phyloP scores from a whole-genome alignment of 2,797 vertebrate species.

The Acanthis flammea region DNA sequence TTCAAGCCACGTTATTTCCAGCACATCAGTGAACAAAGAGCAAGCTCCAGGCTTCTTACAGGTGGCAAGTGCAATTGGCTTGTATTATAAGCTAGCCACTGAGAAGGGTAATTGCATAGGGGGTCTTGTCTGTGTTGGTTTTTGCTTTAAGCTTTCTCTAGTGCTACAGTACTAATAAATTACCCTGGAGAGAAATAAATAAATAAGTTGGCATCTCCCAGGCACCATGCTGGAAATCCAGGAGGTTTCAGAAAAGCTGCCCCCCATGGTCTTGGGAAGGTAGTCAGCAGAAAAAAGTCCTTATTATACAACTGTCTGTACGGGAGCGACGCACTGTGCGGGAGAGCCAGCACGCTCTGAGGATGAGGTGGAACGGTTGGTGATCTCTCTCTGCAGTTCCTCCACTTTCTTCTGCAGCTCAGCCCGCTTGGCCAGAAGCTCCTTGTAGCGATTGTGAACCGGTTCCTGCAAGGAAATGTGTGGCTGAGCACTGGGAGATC shows the following conservation, averaged over 20 bases:
- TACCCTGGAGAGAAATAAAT: conserved; percentile 50
- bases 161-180: conserved; percentile 73
- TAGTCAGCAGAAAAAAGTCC: background rate
- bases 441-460: conserved; percentile 91
- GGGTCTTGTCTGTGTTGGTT: background rate
- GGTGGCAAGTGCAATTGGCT: conserved; percentile 29
- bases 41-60: background rate
- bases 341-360: conserved; percentile 88
- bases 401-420: conserved; percentile 95
- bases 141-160: conserved; percentile 45
- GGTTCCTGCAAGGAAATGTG: conserved; percentile 80
- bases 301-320: conserved; percentile 89
- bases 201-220: conserved; percentile 67
- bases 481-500: background rate
- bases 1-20: background rate
- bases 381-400: conserved; percentile 91
- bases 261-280: background rate
- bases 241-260: conserved; percentile 23
- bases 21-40: background rate
- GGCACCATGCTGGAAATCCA: background rate
- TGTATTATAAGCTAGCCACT: background rate
- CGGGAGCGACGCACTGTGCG: conserved; percentile 86
- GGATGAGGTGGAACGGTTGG: conserved; percentile 85
- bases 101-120: conserved; percentile 45
- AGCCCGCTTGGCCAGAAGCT: conserved; percentile 89